phyloP scores from a whole-genome alignment of 2,113 vertebrate species.

The Trichomycterus rosablanca region DNA sequence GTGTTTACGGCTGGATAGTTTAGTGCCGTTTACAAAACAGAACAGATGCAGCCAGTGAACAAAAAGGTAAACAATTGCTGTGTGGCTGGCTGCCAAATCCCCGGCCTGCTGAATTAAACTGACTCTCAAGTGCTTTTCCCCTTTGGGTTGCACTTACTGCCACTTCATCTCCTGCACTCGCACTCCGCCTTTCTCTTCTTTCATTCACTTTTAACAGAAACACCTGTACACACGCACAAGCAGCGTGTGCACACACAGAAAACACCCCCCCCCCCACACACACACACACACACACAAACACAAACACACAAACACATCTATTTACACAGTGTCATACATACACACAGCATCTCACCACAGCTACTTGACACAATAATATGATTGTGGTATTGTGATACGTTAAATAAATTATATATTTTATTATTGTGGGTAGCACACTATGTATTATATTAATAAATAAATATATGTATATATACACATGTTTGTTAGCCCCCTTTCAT shows the following conservation, averaged over 20 bases:
- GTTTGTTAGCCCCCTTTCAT: too few species aligned
- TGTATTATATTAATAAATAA: too few species aligned
- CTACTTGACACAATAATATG: too few species aligned
- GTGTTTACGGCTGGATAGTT: slow-evolving; percentile 89
- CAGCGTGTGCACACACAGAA: slow-evolving; percentile 2
- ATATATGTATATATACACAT: too few species aligned
- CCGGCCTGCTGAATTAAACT: slow-evolving; percentile 93
- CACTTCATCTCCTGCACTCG: slow-evolving; percentile 90
- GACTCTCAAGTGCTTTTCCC: slow-evolving; percentile 94
- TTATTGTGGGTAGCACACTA: too few species aligned
- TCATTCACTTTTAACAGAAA: slow-evolving; percentile 43
- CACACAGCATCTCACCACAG: too few species aligned
- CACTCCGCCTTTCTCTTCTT: slow-evolving; percentile 47
- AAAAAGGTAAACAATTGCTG: slow-evolving; percentile 99
- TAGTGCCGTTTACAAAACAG: slow-evolving; percentile 96
- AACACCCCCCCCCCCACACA: neutral
- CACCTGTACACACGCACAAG: slow-evolving; percentile 8
- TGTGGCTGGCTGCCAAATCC: slow-evolving; percentile 92
- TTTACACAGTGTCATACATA: slow-evolving; percentile 6
- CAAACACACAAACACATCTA: neutral
- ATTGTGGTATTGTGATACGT: too few species aligned
- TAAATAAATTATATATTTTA: too few species aligned
- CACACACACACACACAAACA: slow-evolving; percentile 1
- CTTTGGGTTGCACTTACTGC: slow-evolving; percentile 95
- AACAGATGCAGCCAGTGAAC: slow-evolving; percentile 98